phyloP scores from a whole-genome alignment of 2,888 invertebrate genomes.

The Phalangium opilio region DNA sequence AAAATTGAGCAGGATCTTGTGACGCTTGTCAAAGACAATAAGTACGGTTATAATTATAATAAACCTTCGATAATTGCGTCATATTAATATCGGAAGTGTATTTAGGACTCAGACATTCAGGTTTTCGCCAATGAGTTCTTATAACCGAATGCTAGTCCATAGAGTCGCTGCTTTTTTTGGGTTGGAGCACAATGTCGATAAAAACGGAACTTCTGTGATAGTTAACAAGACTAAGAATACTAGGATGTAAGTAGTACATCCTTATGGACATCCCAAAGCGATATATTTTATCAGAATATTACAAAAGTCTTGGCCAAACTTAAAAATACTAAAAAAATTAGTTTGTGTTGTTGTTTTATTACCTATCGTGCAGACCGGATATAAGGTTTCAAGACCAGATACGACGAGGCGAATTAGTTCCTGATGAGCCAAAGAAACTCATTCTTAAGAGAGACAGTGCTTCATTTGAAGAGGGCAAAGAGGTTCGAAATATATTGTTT shows the following conservation, averaged over 20 bases:
- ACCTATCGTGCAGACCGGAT: conserved; percentile 45
- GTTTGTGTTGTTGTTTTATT: neutral
- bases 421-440: conserved; percentile 54
- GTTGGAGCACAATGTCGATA: conserved; percentile 83
- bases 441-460: conserved; percentile 68
- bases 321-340: neutral
- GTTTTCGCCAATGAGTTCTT: conserved; percentile 88
- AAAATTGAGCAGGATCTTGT: conserved; percentile 76
- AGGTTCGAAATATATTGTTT: conserved; percentile 13
- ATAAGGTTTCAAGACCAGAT: conserved; percentile 54
- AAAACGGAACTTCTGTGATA: conserved; percentile 53
- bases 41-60: conserved; percentile 38
- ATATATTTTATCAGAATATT: no score
- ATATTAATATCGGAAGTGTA: neutral
- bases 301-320: no score
- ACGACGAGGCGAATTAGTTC: conserved; percentile 44
- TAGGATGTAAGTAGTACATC: conserved; percentile 31
- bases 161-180: conserved; percentile 85
- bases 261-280: no score
- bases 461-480: conserved; percentile 54
- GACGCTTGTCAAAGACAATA: conserved; percentile 61
- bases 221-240: conserved; percentile 56
- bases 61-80: neutral
- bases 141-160: conserved; percentile 91
- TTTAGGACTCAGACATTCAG: conserved; percentile 46